A percentile compares a stretch with the other conserved stretches of the same genome.
phyloP scores from a whole-genome alignment of 35 echinoderm and acorn worm species.

The Ophioderma brevispina region DNA sequence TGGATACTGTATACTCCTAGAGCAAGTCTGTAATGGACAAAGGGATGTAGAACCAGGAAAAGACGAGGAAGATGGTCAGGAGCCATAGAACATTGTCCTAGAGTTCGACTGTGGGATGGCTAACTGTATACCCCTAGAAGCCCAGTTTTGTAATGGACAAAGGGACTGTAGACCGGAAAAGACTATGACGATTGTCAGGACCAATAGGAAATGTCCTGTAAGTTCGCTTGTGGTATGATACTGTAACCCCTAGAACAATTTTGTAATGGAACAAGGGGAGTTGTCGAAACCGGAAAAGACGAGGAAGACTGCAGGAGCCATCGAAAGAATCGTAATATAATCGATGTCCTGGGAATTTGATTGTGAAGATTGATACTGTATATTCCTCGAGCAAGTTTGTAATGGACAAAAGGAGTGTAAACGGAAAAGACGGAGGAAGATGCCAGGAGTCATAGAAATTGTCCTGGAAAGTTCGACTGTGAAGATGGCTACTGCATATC shows the following conservation, averaged over 20 bases:
- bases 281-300: too few species aligned
- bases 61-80: slow-evolving; percentile 27
- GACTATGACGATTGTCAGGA: slow-evolving; percentile 20
- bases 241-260: slow-evolving; percentile 16
- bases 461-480: too few species aligned
- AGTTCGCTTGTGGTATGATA: slow-evolving; percentile 9
- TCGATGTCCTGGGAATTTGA: too few species aligned
- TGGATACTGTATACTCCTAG: slow-evolving; percentile 22
- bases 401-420: too few species aligned
- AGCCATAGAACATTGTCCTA: slow-evolving; percentile 9
- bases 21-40: neutral
- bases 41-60: slow-evolving; percentile 42
- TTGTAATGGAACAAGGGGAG: neutral
- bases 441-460: too few species aligned
- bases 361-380: too few species aligned
- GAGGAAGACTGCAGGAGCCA: too few species aligned
- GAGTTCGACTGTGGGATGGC: slow-evolving; percentile 42
- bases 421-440: too few species aligned
- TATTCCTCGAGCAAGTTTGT: too few species aligned
- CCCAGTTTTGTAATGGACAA: slow-evolving; percentile 12
- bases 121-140: neutral
- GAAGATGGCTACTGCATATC: too few species aligned
- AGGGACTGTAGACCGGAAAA: slow-evolving; percentile 9
- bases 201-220: too few species aligned
- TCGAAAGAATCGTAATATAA: too few species aligned